These are phyloP conservation scores for Tipula unca DNA, from an alignment of 2,888 invertebrate genomes.

Conservation along the genomic window DNA sequence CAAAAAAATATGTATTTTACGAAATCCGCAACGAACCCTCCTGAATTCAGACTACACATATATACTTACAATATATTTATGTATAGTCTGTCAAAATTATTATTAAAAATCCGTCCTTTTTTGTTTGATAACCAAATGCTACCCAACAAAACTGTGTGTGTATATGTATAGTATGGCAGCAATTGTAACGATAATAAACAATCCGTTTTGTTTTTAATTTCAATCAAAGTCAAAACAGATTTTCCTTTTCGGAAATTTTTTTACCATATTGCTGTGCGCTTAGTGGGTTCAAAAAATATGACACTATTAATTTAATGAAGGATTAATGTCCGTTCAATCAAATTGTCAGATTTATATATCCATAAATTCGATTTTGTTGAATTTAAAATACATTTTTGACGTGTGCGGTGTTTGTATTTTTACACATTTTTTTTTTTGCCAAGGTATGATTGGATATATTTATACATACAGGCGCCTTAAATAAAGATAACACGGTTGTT, in stretches of 20 bases:
- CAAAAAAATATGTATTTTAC: background rate
- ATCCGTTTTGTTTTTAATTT: background rate
- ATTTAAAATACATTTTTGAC: background rate
- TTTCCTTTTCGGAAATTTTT: background rate
- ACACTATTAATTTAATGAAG: background rate
- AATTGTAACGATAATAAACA: background rate
- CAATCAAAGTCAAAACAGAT: slow-evolving; percentile 2
- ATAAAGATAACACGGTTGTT: no score
- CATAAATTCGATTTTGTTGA: background rate
- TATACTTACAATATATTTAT: background rate
- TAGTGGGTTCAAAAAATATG: background rate
- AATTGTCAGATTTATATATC: background rate
- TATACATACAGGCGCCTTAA: no score
- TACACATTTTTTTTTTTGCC: no score
- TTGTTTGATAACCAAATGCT: background rate
- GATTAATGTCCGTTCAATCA: slow-evolving; percentile 8
- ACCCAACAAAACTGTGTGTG: background rate
- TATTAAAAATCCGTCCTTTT: background rate
- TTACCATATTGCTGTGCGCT: background rate
- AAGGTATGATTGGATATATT: no score
- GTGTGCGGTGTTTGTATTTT: background rate
- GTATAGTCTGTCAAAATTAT: background rate
- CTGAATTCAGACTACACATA: background rate
- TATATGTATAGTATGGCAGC: background rate
- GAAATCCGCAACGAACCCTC: background rate